Conservation (phyloP, 2,888 invertebrate genomes). For the Drosophila putrida region DNA sequence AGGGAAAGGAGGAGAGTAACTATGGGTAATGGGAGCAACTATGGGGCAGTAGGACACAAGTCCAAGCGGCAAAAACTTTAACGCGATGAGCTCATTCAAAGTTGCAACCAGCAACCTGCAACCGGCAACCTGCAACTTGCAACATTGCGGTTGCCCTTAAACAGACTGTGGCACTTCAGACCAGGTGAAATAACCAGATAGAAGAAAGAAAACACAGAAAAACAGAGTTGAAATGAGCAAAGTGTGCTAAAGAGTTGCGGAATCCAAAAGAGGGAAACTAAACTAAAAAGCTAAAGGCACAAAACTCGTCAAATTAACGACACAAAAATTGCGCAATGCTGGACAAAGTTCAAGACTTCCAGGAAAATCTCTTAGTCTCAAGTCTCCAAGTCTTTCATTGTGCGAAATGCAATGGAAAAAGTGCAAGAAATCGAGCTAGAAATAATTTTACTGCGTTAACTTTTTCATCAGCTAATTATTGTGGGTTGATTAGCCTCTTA, state of each 20-base stretch:
- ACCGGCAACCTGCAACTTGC: conserved; percentile 15
- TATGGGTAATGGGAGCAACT: not conserved
- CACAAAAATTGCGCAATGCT: conserved; percentile 2
- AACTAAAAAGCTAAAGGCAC: not conserved
- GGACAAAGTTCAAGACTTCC: conserved; percentile 6
- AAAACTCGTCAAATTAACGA: conserved; percentile 36
- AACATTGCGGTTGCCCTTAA: conserved; percentile 43
- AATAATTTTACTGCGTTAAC: not conserved
- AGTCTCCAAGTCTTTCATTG: not conserved
- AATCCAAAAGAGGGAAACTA: not conserved
- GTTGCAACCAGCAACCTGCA: too few species aligned
- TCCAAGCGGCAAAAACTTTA: conserved; percentile 10
- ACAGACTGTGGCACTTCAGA: conserved; percentile 41
- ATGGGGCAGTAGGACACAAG: not conserved
- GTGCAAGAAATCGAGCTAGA: conserved; percentile 1
- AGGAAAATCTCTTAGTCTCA: conserved; percentile 1
- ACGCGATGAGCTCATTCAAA: conserved; percentile 24
- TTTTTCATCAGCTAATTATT: not conserved
- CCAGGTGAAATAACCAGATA: conserved; percentile 7
- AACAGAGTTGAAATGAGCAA: too few species aligned
- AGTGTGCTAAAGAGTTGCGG: too few species aligned
- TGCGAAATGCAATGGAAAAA: not conserved
- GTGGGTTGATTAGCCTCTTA: not conserved
- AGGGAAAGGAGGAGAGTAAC: not conserved
- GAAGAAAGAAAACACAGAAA: too few species aligned